A percentile compares a stretch with the other conserved stretches of the same genome.
Evolutionary conservation across 2,113 vertebrate genomes (phyloP).

Genomic region (Oryzias curvinotus): DNA sequence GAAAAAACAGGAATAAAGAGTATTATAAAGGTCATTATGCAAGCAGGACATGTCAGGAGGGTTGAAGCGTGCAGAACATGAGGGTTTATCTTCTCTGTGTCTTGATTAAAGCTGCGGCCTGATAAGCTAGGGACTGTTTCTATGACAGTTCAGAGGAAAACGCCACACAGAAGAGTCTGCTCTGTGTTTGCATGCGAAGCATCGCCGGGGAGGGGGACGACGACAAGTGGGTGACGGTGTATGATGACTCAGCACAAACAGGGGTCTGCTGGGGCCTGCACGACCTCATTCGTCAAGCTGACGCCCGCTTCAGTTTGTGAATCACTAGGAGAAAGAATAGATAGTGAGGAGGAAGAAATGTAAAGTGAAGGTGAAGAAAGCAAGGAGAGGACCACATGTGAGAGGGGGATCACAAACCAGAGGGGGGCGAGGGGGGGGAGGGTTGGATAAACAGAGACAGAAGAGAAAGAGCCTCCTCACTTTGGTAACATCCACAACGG

Average conservation of each 20-base stretch:
- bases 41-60: neutral
- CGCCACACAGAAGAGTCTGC: slow-evolving; percentile 33
- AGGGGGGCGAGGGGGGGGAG: slow-evolving; percentile 26
- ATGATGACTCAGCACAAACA: slow-evolving; percentile 68
- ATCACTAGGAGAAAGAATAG: slow-evolving; percentile 29
- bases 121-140: slow-evolving; percentile 35
- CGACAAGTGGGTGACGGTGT: slow-evolving; percentile 17
- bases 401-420: slow-evolving; percentile 25
- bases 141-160: slow-evolving; percentile 52
- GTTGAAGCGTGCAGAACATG: neutral
- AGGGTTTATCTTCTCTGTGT: neutral
- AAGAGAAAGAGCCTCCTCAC: slow-evolving; percentile 19
- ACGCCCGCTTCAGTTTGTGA: slow-evolving; percentile 56
- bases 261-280: slow-evolving; percentile 46
- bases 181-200: slow-evolving; percentile 47
- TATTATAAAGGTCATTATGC: neutral
- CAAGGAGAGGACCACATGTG: slow-evolving; percentile 23
- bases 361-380: slow-evolving; percentile 23
- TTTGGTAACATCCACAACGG: slow-evolving; percentile 26
- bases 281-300: slow-evolving; percentile 67
- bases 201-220: neutral
- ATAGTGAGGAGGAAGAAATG: slow-evolving; percentile 6
- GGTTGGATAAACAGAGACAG: slow-evolving; percentile 46
- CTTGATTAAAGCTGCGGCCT: slow-evolving; percentile 18
- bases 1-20: too few relatives aligned